phyloP scores from a whole-genome alignment of 2,797 vertebrate species.

The Tolypeutes matacus region DNA sequence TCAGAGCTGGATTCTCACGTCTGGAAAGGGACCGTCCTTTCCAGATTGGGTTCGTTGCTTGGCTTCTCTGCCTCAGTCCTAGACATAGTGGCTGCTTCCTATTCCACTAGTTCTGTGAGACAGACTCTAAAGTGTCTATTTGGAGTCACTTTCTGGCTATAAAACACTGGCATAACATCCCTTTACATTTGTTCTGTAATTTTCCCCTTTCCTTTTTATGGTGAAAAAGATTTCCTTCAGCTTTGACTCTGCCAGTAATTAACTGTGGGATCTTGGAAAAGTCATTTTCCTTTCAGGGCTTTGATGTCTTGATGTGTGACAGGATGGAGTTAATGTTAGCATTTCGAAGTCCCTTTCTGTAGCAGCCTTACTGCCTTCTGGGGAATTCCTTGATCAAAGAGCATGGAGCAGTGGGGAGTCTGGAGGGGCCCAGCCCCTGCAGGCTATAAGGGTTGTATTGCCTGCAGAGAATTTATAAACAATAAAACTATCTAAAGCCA shows the following conservation, averaged over 20 bases:
- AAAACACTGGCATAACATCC: neutral
- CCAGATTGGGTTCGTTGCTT: neutral
- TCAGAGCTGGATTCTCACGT: neutral
- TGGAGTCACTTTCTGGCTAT: neutral
- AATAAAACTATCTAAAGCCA: neutral
- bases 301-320: conserved; percentile 20
- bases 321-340: neutral
- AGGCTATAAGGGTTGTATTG: neutral
- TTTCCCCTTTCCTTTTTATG: neutral
- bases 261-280: neutral
- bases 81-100: neutral
- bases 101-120: neutral
- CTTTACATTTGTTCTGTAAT: neutral
- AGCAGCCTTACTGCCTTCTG: neutral
- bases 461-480: conserved; percentile 15
- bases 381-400: conserved; percentile 17
- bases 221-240: neutral
- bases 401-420: neutral
- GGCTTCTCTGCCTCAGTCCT: neutral
- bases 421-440: neutral
- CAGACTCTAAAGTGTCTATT: neutral
- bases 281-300: conserved; percentile 10
- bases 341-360: neutral
- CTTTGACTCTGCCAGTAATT: neutral
- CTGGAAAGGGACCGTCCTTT: fast-evolving